phyloP scores from a whole-genome alignment of 2,113 vertebrate species.

The Laterallus jamaicensis region DNA sequence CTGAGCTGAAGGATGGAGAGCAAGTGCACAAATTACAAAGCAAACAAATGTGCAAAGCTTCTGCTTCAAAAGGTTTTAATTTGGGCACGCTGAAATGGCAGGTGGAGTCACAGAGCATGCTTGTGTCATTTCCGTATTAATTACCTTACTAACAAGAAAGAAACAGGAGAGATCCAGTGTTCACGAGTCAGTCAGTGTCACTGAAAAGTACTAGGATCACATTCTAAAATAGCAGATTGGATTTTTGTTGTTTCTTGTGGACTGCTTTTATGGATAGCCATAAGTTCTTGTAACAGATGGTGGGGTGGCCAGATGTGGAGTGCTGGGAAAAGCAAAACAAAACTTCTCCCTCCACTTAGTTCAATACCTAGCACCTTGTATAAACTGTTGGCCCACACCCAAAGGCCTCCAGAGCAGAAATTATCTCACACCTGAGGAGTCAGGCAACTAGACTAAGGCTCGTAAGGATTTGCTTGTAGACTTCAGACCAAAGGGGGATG shows the following conservation, averaged over 20 bases:
- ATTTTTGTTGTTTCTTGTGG: background rate
- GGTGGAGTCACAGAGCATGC: slow-evolving; percentile 33
- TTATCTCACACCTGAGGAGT: slow-evolving; percentile 54
- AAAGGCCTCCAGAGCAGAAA: slow-evolving; percentile 53
- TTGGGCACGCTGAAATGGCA: background rate
- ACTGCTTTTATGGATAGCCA: background rate
- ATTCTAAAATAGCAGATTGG: background rate
- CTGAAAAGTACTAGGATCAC: slow-evolving; percentile 36
- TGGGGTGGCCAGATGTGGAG: slow-evolving; percentile 33
- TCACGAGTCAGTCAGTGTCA: slow-evolving; percentile 21
- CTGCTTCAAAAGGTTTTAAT: slow-evolving; percentile 39
- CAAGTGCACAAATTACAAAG: slow-evolving; percentile 12
- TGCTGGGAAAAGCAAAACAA: background rate
- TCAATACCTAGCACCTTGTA: slow-evolving; percentile 53
- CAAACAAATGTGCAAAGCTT: slow-evolving; percentile 50
- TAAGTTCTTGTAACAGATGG: background rate
- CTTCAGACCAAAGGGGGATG: slow-evolving; percentile 25
- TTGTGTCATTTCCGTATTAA: background rate
- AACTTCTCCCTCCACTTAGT: background rate
- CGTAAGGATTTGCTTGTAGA: slow-evolving; percentile 27
- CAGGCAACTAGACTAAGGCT: slow-evolving; percentile 64
- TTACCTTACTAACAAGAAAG: background rate
- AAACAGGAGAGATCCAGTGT: slow-evolving; percentile 21
- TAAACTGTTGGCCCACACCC: slow-evolving; percentile 42
- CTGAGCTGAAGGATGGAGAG: slow-evolving; percentile 5